Evolutionary conservation across 2,797 vertebrate genomes (phyloP), one percentile per base, ranked within the genome.

Genomic region (Thunnus albacares): DNA sequence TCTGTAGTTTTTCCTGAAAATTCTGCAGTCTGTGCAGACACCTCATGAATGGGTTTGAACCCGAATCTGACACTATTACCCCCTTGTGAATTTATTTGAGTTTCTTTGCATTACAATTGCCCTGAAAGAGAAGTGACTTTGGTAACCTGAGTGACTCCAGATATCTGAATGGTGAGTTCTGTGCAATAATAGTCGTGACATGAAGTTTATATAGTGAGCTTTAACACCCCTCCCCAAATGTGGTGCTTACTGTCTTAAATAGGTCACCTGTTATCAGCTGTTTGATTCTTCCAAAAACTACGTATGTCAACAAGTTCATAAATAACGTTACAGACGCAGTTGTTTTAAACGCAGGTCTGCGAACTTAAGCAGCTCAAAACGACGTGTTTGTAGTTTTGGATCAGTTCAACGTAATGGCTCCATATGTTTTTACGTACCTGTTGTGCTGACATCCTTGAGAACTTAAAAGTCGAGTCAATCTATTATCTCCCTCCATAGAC

Each of bases 341-440:
- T 15, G 2, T 15, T 17, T 18, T 17, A 45, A 7, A 6, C 5
- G 9, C 13, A 35, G 11, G 9, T 12, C 41, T 22, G 55, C 15
- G 11, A 45, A 53, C 22, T 2, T 47, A 26, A 24, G 17, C 17
- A 14, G 26, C 28, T 57, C 59, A n/a, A 14, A 43, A 28, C 13
- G 6, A 38, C 12, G 11, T 61, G 55, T 18, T 47, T 22, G 20
- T 33, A 14, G 2, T 9, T 64, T 28, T 20, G 0, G 28, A 18
- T 24, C 64, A 24, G 18, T 26, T 14, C 14, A 66, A 22, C 10
- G 17, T 1, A 30, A 20, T 12, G 18, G 43, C 22, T 60, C 24
- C 30, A 15, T 22, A 22, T 33, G 22, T n/a, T 1, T 69, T 14
- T 5, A 58, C 52, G 20, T 82, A 96, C 94, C 93, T 94, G 91